Evolutionary conservation across 1,140 invertebrate species (phyloP), one percentile per base, ranked within the genome.

Genomic region (Zeugodacus cucurbitae): DNA sequence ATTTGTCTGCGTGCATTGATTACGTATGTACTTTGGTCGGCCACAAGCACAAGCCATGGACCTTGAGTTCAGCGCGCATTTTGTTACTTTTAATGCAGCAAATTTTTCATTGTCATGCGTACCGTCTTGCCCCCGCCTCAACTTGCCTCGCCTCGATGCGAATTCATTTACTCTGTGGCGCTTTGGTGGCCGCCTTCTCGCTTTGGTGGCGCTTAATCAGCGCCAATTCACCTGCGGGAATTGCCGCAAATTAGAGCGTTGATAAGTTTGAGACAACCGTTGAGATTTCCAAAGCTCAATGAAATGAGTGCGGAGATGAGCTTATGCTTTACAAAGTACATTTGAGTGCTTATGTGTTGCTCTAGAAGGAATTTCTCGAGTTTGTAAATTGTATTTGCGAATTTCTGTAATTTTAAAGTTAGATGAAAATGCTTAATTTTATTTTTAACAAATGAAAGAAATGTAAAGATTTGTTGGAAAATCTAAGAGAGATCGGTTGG

Each of bases 141-240:
- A n/a, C n/a, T n/a, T n/a, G 14, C 32, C 14, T 2, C 64, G 26
- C 22, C 64, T 20, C 32, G 2, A 17, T n/a, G 34, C 32, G 3
- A n/a, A n/a, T 67, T 74, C 37, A 74, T n/a, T 41, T 37, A 74
- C 17, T 44, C 32, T n/a, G 2, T 8, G 70, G 22, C 22, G 34
- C 20, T 41, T 74, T 74, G 70, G 37, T 74, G 37, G 22, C 14
- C 34, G 70, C 37, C 32, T n/a, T 2, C 34, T 17, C 70, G 29
- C 37, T 74, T 41, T 41, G 34, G 17, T 37, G 70, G 11, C 44
- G 26, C 74, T 82, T 82, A 82, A 82, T 48, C 74, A 82, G 41
- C n/a, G n/a, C 41, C 41, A 82, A 82, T 82, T 82, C 74, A 82
- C 74, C 41, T 82, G 74, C 44, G 74, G 74, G 41, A 82, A 82